phyloP scores from a whole-genome alignment of 2,888 invertebrate genomes.

The Tetanocera ferruginea region DNA sequence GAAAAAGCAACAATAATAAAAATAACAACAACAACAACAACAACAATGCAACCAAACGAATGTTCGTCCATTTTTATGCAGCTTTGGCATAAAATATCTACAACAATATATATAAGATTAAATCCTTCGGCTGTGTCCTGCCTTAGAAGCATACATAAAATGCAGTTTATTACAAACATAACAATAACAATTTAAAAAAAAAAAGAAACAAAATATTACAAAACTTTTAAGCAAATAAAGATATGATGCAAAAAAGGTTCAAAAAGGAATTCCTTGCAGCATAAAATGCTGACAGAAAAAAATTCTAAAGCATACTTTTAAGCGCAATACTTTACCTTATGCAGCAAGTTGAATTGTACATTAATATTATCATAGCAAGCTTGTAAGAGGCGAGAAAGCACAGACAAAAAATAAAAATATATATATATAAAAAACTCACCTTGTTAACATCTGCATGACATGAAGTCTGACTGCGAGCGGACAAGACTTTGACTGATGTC shows the following conservation, averaged over 20 bases:
- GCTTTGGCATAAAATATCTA: slow-evolving; percentile 38
- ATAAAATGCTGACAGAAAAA: not conserved
- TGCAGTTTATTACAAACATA: not conserved
- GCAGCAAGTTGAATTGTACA: not conserved
- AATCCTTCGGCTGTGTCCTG: slow-evolving; percentile 25
- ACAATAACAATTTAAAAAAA: not conserved
- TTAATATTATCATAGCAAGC: not conserved
- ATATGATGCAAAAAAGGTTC: not conserved
- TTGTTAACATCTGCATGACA: not conserved
- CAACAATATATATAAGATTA: slow-evolving; percentile 37
- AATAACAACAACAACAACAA: not conserved
- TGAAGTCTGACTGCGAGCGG: not conserved
- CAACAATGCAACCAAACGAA: not conserved
- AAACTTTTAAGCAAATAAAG: not conserved
- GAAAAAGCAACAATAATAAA: not conserved
- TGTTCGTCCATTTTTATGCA: slow-evolving; percentile 31
- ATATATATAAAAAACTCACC: not conserved
- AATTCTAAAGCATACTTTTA: not conserved
- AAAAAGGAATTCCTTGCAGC: not conserved
- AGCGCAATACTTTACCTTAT: not conserved
- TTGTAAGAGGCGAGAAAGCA: not conserved
- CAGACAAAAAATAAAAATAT: not conserved
- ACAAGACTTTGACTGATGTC: not conserved
- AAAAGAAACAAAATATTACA: not conserved
- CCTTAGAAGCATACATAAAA: not conserved